phyloP scores from a whole-genome alignment of 2,797 vertebrate genomes.

The Champsocephalus gunnari region DNA sequence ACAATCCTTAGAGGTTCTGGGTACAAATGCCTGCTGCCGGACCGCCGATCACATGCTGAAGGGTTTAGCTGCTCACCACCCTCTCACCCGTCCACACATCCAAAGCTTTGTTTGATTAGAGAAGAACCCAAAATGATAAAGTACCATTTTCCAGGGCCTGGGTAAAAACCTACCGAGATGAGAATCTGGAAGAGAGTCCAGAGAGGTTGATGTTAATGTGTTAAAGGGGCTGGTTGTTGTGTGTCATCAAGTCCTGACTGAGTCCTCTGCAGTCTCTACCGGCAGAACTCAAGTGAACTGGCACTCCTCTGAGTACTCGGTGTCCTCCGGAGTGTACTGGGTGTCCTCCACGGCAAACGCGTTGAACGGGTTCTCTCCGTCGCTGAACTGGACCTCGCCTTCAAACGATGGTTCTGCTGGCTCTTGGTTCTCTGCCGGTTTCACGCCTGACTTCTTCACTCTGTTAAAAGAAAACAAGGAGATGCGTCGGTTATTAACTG shows the following conservation, averaged over 20 bases:
- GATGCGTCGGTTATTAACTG: not conserved
- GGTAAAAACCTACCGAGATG: constrained; percentile 5
- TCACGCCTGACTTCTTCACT: constrained; percentile 75
- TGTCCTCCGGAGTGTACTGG: constrained; percentile 58
- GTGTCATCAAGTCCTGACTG: constrained; percentile 58
- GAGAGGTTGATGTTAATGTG: constrained; percentile 53
- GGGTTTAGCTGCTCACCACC: not conserved
- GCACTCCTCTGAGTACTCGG: constrained; percentile 66
- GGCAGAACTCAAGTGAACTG: constrained; percentile 66
- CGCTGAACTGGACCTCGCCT: not conserved
- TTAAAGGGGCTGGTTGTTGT: constrained; percentile 73
- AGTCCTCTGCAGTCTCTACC: constrained; percentile 21
- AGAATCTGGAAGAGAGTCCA: constrained; percentile 33
- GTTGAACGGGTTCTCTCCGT: not conserved
- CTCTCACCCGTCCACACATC: not conserved
- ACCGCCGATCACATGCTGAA: not conserved
- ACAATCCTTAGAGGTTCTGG: not conserved
- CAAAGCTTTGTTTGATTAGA: not conserved
- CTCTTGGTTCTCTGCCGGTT: constrained; percentile 40
- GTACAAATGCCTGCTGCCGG: not conserved
- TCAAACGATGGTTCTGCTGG: constrained; percentile 12
- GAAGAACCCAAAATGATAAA: constrained; percentile 9
- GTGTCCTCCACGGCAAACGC: not conserved
- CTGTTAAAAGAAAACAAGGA: constrained; percentile 26
- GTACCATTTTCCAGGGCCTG: not conserved